Evolutionary conservation across 37 sponge, comb jelly and placozoan species (phyloP), one percentile per base, ranked within the genome.

Genomic region (Halichondria panicea): DNA sequence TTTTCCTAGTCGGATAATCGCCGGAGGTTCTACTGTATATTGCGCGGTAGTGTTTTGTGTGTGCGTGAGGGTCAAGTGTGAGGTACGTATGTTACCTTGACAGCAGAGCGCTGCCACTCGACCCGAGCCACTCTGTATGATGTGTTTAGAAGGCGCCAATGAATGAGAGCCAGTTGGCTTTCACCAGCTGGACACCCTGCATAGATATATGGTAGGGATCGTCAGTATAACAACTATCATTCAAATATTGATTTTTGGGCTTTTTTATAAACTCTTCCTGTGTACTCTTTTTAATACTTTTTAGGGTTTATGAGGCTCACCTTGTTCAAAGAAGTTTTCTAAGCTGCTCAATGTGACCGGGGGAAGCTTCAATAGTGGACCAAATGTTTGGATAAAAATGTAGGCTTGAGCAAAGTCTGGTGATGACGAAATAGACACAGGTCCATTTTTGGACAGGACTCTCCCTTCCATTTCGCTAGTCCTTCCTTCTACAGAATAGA

Each of bases 391-490:
- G 6, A 88, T 55, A 55, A 88, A 88, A 13, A 54, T 37, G 44
- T 57, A 88, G 32, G 71, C 64, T 60, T 88, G 66, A 4, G 83
- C 82, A 54, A 81, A 88, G 27, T 88, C 83, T 21, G 77, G 74
- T 28, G 57, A 46, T 19, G 75, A 22, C 1, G 83, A 82, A 19
- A 74, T 27, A 8, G 42, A 66, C 0, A n/a, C n/a, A n/a, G 2
- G 6, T 18, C 9, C 67, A 37, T 4, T 50, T 36, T 43, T 35
- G 18, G 24, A 11, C 6, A 25, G 12, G 52, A 18, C 52, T 27
- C n/a, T n/a, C n/a, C n/a, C n/a, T n/a, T n/a, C n/a, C n/a, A n/a
- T n/a, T n/a, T n/a, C n/a, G n/a, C n/a, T n/a, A n/a, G n/a, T n/a
- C n/a, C n/a, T n/a, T n/a, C n/a, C n/a, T n/a, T n/a, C n/a, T n/a